Evolutionary conservation across 2,888 invertebrate species (phyloP).

Genomic region (Drosophila rellima): DNA sequence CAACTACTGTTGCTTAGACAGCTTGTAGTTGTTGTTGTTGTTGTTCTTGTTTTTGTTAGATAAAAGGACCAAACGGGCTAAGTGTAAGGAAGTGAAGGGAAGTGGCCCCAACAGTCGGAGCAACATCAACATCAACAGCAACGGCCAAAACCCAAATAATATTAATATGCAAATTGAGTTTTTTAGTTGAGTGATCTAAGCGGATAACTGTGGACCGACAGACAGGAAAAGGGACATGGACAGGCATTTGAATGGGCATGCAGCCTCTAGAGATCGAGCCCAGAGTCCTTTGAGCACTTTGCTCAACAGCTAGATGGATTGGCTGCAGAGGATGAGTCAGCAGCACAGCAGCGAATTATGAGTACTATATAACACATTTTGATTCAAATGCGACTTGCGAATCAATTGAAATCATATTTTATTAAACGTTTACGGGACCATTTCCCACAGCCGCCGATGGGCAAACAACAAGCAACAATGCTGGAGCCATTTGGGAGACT

Average conservation of each 20-base stretch:
- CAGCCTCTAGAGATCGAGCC: slow-evolving; percentile 57
- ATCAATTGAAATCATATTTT: slow-evolving; percentile 79
- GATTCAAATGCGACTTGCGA: slow-evolving; percentile 74
- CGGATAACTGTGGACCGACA: slow-evolving; percentile 70
- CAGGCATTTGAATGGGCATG: slow-evolving; percentile 45
- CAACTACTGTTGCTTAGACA: slow-evolving; percentile 74
- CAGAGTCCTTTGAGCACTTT: slow-evolving; percentile 53
- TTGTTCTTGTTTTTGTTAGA: slow-evolving; percentile 53
- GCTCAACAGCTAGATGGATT: slow-evolving; percentile 69
- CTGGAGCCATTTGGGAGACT: slow-evolving; percentile 29
- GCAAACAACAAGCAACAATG: slow-evolving; percentile 54
- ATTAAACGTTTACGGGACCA: slow-evolving; percentile 77
- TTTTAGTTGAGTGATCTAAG: slow-evolving; percentile 85
- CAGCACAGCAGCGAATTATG: slow-evolving; percentile 39
- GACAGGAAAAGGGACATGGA: slow-evolving; percentile 10
- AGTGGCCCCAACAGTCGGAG: slow-evolving; percentile 32
- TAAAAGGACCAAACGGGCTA: slow-evolving; percentile 59
- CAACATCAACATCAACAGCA: slow-evolving; percentile 13
- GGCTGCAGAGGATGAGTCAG: slow-evolving; percentile 40
- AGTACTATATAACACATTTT: slow-evolving; percentile 50
- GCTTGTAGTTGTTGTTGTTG: slow-evolving; percentile 24
- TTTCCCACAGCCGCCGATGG: slow-evolving; percentile 71
- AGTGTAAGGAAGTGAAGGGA: slow-evolving; percentile 35
- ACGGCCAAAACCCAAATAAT: slow-evolving; percentile 73
- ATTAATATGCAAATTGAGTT: slow-evolving; percentile 86